phyloP scores from a whole-genome alignment of 2,113 vertebrate genomes.

The Hipposideros armiger region DNA sequence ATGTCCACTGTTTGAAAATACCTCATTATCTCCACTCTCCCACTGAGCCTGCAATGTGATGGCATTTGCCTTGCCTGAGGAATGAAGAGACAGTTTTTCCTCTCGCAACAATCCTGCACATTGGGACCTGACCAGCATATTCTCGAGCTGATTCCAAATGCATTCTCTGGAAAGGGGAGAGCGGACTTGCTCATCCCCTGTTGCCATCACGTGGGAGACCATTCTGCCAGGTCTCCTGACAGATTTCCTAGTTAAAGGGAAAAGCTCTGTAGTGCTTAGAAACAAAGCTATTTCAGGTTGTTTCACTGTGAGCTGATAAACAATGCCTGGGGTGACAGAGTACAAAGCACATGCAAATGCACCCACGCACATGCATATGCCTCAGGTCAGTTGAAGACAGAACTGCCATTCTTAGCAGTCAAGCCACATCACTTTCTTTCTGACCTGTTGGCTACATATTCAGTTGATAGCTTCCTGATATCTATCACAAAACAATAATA shows the following conservation, averaged over 20 bases:
- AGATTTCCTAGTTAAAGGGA: constrained; percentile 60
- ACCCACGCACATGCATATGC: neutral
- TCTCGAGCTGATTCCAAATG: constrained; percentile 60
- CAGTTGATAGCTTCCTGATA: constrained; percentile 81
- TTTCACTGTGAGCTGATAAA: constrained; percentile 77
- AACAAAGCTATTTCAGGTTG: constrained; percentile 74
- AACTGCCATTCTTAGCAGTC: constrained; percentile 67
- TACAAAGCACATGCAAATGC: neutral
- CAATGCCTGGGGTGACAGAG: constrained; percentile 50
- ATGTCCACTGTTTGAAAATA: constrained; percentile 78
- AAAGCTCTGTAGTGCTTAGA: constrained; percentile 57
- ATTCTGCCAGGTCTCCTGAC: constrained; percentile 65
- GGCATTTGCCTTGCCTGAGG: constrained; percentile 77
- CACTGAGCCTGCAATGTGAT: constrained; percentile 71
- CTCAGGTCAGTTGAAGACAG: constrained; percentile 73
- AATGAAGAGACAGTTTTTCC: constrained; percentile 75
- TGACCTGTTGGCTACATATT: constrained; percentile 83
- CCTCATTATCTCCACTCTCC: constrained; percentile 81
- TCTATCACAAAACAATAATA: constrained; percentile 84
- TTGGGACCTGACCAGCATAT: constrained; percentile 72
- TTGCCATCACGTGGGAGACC: constrained; percentile 46
- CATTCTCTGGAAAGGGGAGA: constrained; percentile 53
- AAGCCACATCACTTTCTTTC: constrained; percentile 78
- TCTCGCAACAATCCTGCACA: constrained; percentile 64
- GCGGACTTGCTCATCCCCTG: constrained; percentile 32